These are phyloP conservation scores for Amphimedon queenslandica DNA, from an alignment of 37 sponge, comb jelly and placozoan species.

Conservation along the genomic window DNA sequence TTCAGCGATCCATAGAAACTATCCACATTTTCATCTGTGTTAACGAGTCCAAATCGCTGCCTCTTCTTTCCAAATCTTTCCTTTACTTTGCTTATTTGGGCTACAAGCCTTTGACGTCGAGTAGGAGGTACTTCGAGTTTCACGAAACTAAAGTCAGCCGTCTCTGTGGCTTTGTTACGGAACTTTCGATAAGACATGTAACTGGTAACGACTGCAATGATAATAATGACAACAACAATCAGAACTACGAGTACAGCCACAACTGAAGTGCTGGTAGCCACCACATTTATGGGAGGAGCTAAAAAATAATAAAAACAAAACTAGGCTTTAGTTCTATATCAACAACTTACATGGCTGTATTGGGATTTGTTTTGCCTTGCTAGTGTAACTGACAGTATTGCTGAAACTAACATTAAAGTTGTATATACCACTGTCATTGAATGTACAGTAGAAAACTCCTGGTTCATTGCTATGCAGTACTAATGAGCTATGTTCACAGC, in stretches of 20 bases:
- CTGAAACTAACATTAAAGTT: not conserved
- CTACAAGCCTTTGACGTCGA: slow-evolving; percentile 7
- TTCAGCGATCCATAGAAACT: slow-evolving; percentile 2
- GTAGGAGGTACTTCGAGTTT: slow-evolving; percentile 8
- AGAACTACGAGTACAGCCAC: slow-evolving; percentile 13
- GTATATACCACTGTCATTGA: not conserved
- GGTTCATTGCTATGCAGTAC: too few relatives aligned
- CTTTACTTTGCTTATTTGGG: not conserved
- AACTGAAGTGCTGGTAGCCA: slow-evolving; percentile 6
- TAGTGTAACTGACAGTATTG: not conserved
- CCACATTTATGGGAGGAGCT: slow-evolving; percentile 8
- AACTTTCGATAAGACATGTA: slow-evolving; percentile 45
- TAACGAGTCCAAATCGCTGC: not conserved
- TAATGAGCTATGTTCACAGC: too few relatives aligned
- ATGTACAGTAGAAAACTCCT: not conserved
- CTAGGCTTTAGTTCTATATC: too few relatives aligned
- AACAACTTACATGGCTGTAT: too few relatives aligned
- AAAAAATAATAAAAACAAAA: not conserved
- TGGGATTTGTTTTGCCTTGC: too few relatives aligned
- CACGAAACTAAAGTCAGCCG: slow-evolving; percentile 50
- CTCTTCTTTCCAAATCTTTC: not conserved
- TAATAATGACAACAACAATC: slow-evolving; percentile 24
- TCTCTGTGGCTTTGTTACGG: slow-evolving; percentile 47
- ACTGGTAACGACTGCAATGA: slow-evolving; percentile 11
- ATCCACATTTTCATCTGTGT: slow-evolving; percentile 4